Evolutionary conservation across 2,797 vertebrate species (phyloP), one percentile per base, ranked within the genome.

Genomic region (Halcyon smyrnensis): DNA sequence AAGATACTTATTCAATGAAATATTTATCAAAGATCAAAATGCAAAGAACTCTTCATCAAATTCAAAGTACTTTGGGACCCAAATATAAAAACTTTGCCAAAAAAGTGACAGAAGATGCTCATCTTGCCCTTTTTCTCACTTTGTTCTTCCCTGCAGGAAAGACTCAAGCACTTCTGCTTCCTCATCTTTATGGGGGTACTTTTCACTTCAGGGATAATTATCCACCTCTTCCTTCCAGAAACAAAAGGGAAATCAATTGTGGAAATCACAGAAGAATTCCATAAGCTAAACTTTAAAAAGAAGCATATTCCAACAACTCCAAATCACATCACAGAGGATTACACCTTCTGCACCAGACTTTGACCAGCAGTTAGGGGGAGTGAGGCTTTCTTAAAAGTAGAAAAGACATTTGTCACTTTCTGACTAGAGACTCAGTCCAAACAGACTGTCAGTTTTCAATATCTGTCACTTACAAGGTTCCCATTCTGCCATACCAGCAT

Each of bases 241-340:
- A 99, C 99, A 39, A 99, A 99, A 94, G 99, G 99, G 76, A 99
- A 99, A 97, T 98, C 98, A 14, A 97, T 99, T 17, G 41, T 98
- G 18, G 98, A 98, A 97, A 99, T 99, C 96, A 98, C 98, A 15
- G 96, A 97, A 53, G 99, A 99, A 89, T 98, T 99, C 87, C 60
- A 98, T 82, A 98, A 97, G 80, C 97, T 98, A 80, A 99, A 98
- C 95, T 98, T 97, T 48, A 97, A 81, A 94, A 97, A 87, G 68
- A 96, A 97, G 36, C 1, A 0, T 25, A 54, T 70, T 81, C 75
- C 84, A 46, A 14, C 48, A 77, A n/a, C 84, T 83, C 41, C 82
- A 59, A 86, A 84, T 34, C 74, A 56, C 11, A 15, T 54, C 76
- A 64, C n/a, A 32, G 90, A 90, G 45, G 93, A 91, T 37, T 63